Percentiles rank a stretch among this genome's conserved stretches.
These are phyloP conservation scores for Perccottus glenii DNA, from an alignment of 2,113 vertebrate species.

Conservation along the genomic window DNA sequence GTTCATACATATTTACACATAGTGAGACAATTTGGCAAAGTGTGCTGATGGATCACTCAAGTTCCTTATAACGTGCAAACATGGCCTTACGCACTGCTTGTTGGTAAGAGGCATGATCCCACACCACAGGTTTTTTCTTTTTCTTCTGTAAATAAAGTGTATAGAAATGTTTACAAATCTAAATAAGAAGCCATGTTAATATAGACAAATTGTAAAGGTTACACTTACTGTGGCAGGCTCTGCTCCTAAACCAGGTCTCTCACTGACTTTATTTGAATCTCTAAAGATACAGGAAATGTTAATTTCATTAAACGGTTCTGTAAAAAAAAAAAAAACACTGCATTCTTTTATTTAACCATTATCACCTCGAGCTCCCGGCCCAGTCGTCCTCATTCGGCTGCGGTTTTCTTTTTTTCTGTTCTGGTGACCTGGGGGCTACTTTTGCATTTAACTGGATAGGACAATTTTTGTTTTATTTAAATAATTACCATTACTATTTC, in stretches of 20 bases:
- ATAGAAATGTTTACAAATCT: neutral
- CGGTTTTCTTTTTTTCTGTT: conserved; percentile 75
- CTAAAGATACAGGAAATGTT: conserved; percentile 37
- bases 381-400: conserved; percentile 67
- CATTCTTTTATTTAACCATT: neutral
- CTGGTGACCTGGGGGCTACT: conserved; percentile 66
- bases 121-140: conserved; percentile 84
- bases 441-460: conserved; percentile 62
- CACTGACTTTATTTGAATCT: conserved; percentile 71
- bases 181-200: neutral
- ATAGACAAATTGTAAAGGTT: neutral
- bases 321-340: neutral
- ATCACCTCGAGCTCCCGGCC: conserved; percentile 76
- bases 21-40: conserved; percentile 16
- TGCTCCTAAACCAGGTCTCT: conserved; percentile 79
- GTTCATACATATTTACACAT: conserved; percentile 18
- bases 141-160: conserved; percentile 77
- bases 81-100: conserved; percentile 95
- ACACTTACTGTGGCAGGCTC: conserved; percentile 68
- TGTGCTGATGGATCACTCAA: conserved; percentile 81
- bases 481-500: neutral
- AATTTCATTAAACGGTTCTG: neutral
- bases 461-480: conserved; percentile 3
- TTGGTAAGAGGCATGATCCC: conserved; percentile 87
- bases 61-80: conserved; percentile 96